Percentiles rank a stretch among this genome's conserved stretches.
Conservation (phyloP, 2,888 invertebrate species). For the Callimorpha dominula region DNA sequence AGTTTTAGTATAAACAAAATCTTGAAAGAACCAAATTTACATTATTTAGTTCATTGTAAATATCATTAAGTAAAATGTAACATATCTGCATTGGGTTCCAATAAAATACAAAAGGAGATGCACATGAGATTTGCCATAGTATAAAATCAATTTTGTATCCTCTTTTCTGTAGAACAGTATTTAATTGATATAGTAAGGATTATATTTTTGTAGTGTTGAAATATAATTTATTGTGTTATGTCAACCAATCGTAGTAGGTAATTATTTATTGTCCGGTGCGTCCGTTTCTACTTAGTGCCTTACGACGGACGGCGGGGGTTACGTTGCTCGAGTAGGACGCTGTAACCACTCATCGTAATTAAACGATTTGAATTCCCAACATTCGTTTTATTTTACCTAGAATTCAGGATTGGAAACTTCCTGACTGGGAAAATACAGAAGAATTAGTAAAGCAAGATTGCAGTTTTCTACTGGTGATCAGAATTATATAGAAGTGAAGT, state of each 20-base stretch:
- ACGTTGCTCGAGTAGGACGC: constrained; percentile 78
- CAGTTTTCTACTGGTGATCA: too few species aligned
- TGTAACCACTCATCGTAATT: constrained; percentile 70
- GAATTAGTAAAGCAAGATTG: not conserved
- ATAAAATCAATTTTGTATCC: constrained; percentile 23
- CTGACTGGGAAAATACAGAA: not conserved
- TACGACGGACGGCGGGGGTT: constrained; percentile 79
- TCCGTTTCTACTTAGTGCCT: constrained; percentile 82
- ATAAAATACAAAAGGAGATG: constrained; percentile 37
- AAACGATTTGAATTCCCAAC: constrained; percentile 57
- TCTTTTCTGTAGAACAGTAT: constrained; percentile 34
- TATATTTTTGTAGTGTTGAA: constrained; percentile 75
- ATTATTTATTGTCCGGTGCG: constrained; percentile 64
- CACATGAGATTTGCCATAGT: constrained; percentile 22
- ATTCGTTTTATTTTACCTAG: constrained; percentile 46
- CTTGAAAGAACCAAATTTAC: constrained; percentile 62
- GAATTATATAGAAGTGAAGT: too few species aligned
- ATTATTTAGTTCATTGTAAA: constrained; percentile 64
- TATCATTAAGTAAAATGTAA: constrained; percentile 68
- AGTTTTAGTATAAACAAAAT: constrained; percentile 41
- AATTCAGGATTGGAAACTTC: not conserved
- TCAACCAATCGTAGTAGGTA: constrained; percentile 37
- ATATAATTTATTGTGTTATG: constrained; percentile 46
- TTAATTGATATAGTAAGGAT: constrained; percentile 51
- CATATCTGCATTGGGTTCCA: constrained; percentile 76